phyloP scores from a whole-genome alignment of 2,888 invertebrate genomes.

The Himalopsyche anomala region DNA sequence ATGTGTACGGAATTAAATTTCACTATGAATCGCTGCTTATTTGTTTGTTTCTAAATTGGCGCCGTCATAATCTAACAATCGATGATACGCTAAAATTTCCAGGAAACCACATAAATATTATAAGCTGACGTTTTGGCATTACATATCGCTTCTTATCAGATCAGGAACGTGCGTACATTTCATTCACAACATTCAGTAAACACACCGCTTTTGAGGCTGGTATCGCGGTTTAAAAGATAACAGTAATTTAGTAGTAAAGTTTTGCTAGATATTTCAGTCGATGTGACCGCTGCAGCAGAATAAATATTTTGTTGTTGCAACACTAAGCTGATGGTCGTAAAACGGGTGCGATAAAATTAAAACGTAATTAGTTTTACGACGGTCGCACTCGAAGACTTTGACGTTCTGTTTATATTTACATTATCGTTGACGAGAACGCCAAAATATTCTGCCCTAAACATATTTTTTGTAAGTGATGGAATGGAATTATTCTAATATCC shows the following conservation, averaged over 20 bases:
- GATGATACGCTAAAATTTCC: constrained; percentile 57
- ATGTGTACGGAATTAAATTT: not conserved
- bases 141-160: constrained; percentile 48
- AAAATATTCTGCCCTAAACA: constrained; percentile 2
- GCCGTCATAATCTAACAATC: constrained; percentile 55
- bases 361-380: not conserved
- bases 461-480: constrained; percentile 32
- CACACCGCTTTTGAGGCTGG: constrained; percentile 1
- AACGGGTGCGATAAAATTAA: constrained; percentile 7
- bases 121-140: constrained; percentile 38
- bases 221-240: not conserved
- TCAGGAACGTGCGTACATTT: constrained; percentile 34
- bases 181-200: constrained; percentile 42
- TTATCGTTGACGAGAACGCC: not conserved
- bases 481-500: constrained; percentile 42
- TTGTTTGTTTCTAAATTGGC: constrained; percentile 31
- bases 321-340: not conserved
- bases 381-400: not conserved
- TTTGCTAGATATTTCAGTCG: not conserved
- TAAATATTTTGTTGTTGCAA: constrained; percentile 15
- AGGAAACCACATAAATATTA: constrained; percentile 50
- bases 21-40: constrained; percentile 35
- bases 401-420: not conserved
- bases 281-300: not conserved
- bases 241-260: constrained; percentile 5